Evolutionary conservation across 1,140 invertebrate genomes (phyloP), one percentile per base, ranked within the genome.

Genomic region (Littorina saxatilis): DNA sequence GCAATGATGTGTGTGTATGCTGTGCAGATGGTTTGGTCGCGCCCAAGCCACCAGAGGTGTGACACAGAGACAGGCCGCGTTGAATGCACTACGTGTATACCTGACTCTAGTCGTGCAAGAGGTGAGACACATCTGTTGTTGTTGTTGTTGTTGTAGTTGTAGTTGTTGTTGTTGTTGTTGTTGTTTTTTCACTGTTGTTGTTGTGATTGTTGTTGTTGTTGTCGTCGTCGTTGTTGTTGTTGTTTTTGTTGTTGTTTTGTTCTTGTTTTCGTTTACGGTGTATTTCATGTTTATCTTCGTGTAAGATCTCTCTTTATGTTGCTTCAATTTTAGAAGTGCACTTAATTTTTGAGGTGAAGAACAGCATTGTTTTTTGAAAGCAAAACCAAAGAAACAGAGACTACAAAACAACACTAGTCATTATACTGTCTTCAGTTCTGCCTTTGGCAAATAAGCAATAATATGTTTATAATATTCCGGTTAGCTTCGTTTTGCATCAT

Each of bases 11-110:
- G n/a, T n/a, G n/a, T n/a, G n/a, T n/a, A n/a, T n/a, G n/a, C n/a
- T n/a, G n/a, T n/a, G n/a, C 66, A 75, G 73, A 20, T 75, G 73
- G 73, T 75, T 47, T n/a, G 35, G 23, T 17, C 43, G 73, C 15
- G 29, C 73, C 15, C 27, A 13, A 9, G 43, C 73, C 3, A 55
- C 43, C 27, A 27, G 20, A 2, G 47, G 43, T 11, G 20, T 52
- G 29, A 75, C 73, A 3, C 29, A 1, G 29, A 75, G 73, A 20
- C n/a, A 75, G 29, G n/a, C 47, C 20, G 35, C 73, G 4, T 29
- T 75, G 43, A 17, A n/a, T 17, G 73, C 50, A 17, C n/a, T 55
- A 32, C 43, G 50, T 35, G 43, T 29, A 5, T 75, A 75, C 47
- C 55, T 75, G 27, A 52, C 73, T 9, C 73, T 75, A 11, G 73